Evolutionary conservation across 2,113 vertebrate genomes (phyloP), one percentile per base, ranked within the genome.

Genomic region (Spea bombifrons): DNA sequence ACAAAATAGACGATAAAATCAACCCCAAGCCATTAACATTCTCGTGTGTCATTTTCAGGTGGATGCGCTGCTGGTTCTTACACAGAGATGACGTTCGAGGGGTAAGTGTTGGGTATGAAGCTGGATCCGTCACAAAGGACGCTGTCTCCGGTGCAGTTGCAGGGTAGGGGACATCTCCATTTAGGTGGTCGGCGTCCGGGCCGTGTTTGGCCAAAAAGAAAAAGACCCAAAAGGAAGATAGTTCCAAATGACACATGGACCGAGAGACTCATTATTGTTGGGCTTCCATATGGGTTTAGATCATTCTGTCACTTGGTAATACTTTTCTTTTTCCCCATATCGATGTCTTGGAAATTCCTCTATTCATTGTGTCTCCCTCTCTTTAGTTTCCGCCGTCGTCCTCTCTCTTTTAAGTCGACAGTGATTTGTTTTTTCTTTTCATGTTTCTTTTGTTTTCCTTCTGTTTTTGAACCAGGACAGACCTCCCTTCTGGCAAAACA

Each of bases 111-210:
- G 0, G 90, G 90, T 59, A 91, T 86, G 44, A 84, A 84, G 17
- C n/a, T 66, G 71, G 85, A 81, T 47, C 85, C 84, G 73, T 88
- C 88, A 16, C 90, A 91, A 47, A 90, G 83, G 64, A 88, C 88
- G 3, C 80, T 88, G 47, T 91, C 90, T 63, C 85, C 86, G 72
- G 85, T 86, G 73, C 90, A 91, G 82, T 85, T 87, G 69, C 90
- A 91, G 76, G 77, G 80, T 0, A 10, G 16, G 0, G 88, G 84
- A 72, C 90, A 91, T 59, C 84, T 89, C 8, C 87, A 84, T 65
- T 84, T 87, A 5, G 83, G 84, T 15, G 85, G 78, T 72, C 79
- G 85, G 73, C 82, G 83, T 55, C 79, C 72, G 49, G 8, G 71
- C 55, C 55, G 70, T 1, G 74, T 75, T 0, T 48, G 5, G 50